Evolutionary conservation across 2,888 invertebrate genomes (phyloP).

Genomic region (Galerucella nymphaeae): DNA sequence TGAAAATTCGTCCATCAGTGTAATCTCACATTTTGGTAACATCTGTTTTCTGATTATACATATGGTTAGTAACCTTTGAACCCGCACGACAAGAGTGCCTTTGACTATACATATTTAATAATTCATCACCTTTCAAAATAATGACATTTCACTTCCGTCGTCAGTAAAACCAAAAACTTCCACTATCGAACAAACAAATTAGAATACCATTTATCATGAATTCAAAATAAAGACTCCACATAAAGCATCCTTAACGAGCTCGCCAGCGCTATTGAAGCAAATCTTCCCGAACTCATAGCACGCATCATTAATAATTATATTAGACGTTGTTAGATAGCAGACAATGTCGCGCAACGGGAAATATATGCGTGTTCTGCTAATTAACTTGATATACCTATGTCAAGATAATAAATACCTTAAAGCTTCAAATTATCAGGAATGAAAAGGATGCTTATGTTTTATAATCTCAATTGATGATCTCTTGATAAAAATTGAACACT

Average conservation of each 20-base stretch:
- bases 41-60: too few relatives aligned
- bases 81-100: too few relatives aligned
- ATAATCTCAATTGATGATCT: too few relatives aligned
- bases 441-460: too few relatives aligned
- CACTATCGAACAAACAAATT: background rate
- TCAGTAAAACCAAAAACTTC: background rate
- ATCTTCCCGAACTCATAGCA: background rate
- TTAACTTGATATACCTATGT: background rate
- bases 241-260: background rate
- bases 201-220: background rate
- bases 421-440: background rate
- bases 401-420: background rate
- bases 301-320: background rate
- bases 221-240: background rate
- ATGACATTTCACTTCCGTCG: background rate
- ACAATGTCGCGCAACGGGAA: background rate
- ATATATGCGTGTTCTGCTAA: background rate
- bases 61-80: too few relatives aligned
- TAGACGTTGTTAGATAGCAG: background rate
- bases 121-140: background rate
- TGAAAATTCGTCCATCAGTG: too few relatives aligned
- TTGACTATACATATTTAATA: background rate
- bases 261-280: too few relatives aligned
- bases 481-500: conserved; percentile 52
- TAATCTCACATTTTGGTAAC: too few relatives aligned